Evolutionary conservation across 1,140 invertebrate species (phyloP).

Genomic region (Drosophila parvula): DNA sequence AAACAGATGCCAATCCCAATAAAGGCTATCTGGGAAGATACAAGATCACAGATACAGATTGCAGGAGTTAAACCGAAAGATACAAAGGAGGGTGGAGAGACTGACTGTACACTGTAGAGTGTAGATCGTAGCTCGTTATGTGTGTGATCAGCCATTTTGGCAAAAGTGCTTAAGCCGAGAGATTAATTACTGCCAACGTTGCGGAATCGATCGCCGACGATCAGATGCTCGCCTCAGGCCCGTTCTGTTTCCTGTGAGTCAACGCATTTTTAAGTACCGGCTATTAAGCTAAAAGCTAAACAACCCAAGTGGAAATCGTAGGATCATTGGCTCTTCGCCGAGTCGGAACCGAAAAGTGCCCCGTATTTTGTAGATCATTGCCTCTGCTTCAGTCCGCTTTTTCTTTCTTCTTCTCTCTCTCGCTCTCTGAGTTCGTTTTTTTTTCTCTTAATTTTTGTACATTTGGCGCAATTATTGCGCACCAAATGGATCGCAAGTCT

Average conservation of each 20-base stretch:
- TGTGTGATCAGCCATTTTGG: constrained; percentile 43
- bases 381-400: not conserved
- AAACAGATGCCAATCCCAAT: constrained; percentile 69
- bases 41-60: constrained; percentile 5
- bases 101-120: not conserved
- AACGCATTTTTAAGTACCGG: constrained; percentile 76
- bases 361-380: constrained; percentile 22
- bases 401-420: constrained; percentile 6
- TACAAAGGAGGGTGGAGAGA: not conserved
- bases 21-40: constrained; percentile 22
- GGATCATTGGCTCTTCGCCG: constrained; percentile 29
- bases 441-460: constrained; percentile 69
- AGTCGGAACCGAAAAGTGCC: constrained; percentile 24
- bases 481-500: constrained; percentile 79
- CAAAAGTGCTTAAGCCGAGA: constrained; percentile 37
- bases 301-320: constrained; percentile 68
- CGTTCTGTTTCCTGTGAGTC: constrained; percentile 55
- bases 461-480: constrained; percentile 82
- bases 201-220: constrained; percentile 44
- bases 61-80: constrained; percentile 10
- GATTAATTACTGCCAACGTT: constrained; percentile 62
- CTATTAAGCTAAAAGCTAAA: constrained; percentile 80
- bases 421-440: no score
- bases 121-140: constrained; percentile 1
- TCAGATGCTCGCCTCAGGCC: constrained; percentile 17